Base-by-base conservation (phyloP, 1,140 invertebrate genomes). In the Lordiphosa stackelbergi region DNA sequence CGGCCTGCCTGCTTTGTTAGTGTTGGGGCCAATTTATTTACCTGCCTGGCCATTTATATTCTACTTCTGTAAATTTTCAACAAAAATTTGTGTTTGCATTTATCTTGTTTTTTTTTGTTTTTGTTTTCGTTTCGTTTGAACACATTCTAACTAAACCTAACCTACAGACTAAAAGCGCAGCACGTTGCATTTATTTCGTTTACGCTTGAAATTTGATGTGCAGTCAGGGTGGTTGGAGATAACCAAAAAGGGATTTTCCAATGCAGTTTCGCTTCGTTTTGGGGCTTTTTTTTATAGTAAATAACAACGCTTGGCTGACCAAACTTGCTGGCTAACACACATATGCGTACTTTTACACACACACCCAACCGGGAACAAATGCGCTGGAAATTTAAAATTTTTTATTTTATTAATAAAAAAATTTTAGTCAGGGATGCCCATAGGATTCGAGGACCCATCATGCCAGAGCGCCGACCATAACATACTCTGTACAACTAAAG, bases 121-220 rank as follows among this genome's bases (percentile, higher is more conserved):
- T 8, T 8, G 28, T 31, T 31, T 31, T 31, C 28, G 28, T 31
- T 31, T 31, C 28, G 28, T 31, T 31, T 31, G 28, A 31, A 31
- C 28, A 31, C 28, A 31, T 31, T 31, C 37, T 31, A 63, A 48
- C 51, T 48, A 56, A 53, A 22, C 60, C 16, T 37, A 64, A 55
- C 63, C 31, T 11, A 35, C 34, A 24, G 11, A 46, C 6, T 37
- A 64, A 63, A 64, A 49, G 62, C 62, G 62, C 62, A 55, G 59
- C 59, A 64, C 59, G 36, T 54, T 13, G 35, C 62, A 63, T 65
- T 65, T 65, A 48, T 65, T 64, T 54, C 31, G 43, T 63, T 63
- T 63, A 37, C 42, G 34, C 58, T 56, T 22, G 42, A 53, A 61
- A 37, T 61, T 52, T 51, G 48, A 51, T 51, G 35, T 36, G 13